Evolutionary conservation across 2,888 invertebrate genomes (phyloP).

Genomic region (Acanthoscelides obtectus): DNA sequence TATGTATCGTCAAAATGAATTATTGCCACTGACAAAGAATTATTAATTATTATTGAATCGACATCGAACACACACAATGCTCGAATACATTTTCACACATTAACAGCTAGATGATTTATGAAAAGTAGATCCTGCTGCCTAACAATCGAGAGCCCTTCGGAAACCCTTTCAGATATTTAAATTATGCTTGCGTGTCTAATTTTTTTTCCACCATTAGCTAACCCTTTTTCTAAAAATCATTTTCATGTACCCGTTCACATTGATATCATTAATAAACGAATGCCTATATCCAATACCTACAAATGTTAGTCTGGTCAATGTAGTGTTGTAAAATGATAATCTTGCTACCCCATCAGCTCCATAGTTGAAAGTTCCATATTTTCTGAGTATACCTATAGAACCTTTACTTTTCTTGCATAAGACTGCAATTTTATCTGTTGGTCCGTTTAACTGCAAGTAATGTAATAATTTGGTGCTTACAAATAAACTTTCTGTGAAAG

Average conservation of each 20-base stretch:
- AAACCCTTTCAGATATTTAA: constrained; percentile 20
- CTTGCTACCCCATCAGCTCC: constrained; percentile 11
- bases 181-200: constrained; percentile 23
- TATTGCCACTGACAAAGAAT: neutral
- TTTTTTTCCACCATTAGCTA: constrained; percentile 22
- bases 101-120: constrained; percentile 22
- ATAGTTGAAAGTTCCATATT: too few species aligned
- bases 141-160: constrained; percentile 5
- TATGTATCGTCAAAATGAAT: neutral
- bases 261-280: constrained; percentile 21
- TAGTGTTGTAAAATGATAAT: constrained; percentile 9
- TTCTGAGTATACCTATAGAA: too few species aligned
- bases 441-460: too few species aligned
- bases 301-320: neutral
- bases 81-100: neutral
- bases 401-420: too few species aligned
- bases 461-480: too few species aligned
- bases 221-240: constrained; percentile 24
- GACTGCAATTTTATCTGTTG: too few species aligned
- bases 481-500: too few species aligned
- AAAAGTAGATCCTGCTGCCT: constrained; percentile 14
- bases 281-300: neutral
- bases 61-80: neutral
- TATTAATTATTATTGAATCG: neutral
- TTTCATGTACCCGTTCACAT: constrained; percentile 20